Base-by-base conservation (phyloP, 2,888 invertebrate species). In the Campoplex nolae region DNA sequence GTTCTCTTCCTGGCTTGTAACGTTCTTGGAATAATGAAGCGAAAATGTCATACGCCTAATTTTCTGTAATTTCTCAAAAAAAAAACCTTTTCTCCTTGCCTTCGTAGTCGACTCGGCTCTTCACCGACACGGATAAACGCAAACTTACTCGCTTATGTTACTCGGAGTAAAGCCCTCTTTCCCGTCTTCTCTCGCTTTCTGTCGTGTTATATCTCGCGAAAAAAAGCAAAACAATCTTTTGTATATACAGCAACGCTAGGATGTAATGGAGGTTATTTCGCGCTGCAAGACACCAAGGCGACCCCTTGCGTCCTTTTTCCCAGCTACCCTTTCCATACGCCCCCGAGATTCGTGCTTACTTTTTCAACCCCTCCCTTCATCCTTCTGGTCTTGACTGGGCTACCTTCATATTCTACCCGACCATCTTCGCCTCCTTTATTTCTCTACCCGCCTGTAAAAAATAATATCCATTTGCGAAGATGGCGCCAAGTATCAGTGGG, bases 251-350 rank as follows among this genome's bases (percentile, higher is more conserved):
- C 90, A 91, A 92, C 90, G 92, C 91, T 90, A 91, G 89, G 91
- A 91, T 92, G 93, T 93, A 93, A 93, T 93, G 93, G 93, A 93
- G 92, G 92, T 92, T 92, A 93, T 93, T 93, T 93, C 92, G 93
- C 92, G 91, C 92, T 93, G 93, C 92, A 93, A 93, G 93, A 93
- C 92, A 93, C 91, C 91, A 90, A 89, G 90, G 87, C 90, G 88
- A 87, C 85, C 86, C 88, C 90, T 90, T 87, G 82, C 89, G n/a
- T 88, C 56, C 85, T 88, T 65, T 78, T 65, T 87, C 88, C 88
- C 88, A 84, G 86, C 86, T 84, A 65, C 54, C 83, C 82, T 87
- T 51, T 23, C 18, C 79, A 77, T 88, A 88, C 84, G 48, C 77
- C 51, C 67, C 56, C 71, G 32, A 18, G 86, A 88, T 86, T 85